These are phyloP conservation scores for Columbina picui DNA, from an alignment of 2,113 vertebrate species.

Conservation along the genomic window DNA sequence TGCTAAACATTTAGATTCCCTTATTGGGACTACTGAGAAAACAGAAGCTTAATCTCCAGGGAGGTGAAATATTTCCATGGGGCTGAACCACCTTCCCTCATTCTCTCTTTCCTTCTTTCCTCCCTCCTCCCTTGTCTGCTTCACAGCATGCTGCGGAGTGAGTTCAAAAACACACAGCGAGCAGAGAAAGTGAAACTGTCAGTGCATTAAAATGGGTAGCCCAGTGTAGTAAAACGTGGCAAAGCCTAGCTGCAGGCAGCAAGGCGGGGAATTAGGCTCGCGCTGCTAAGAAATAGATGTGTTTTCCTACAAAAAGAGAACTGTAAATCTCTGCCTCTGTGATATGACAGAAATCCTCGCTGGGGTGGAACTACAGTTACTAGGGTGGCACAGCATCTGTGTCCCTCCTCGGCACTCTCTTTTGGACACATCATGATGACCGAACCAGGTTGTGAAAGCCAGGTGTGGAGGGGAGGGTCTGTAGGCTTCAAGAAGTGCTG, in stretches of 20 bases:
- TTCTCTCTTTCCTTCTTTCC: neutral
- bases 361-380: neutral
- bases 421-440: neutral
- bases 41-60: conserved; percentile 7
- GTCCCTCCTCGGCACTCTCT: neutral
- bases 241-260: neutral
- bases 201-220: neutral
- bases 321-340: neutral
- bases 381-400: neutral
- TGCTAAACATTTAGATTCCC: neutral
- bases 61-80: neutral
- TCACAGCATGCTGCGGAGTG: neutral
- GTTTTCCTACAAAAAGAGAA: neutral
- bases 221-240: neutral
- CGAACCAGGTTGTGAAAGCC: neutral
- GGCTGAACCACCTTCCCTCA: neutral
- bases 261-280: neutral
- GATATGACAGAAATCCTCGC: neutral
- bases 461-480: neutral
- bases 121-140: neutral
- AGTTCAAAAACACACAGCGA: neutral
- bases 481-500: neutral
- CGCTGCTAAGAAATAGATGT: conserved; percentile 10
- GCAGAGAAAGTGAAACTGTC: conserved; percentile 35
- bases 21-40: conserved; percentile 4